Percentiles rank a stretch among this genome's conserved stretches.
phyloP scores from a whole-genome alignment of 2,888 invertebrate species.

The Chalcosyrphus nemorum region DNA sequence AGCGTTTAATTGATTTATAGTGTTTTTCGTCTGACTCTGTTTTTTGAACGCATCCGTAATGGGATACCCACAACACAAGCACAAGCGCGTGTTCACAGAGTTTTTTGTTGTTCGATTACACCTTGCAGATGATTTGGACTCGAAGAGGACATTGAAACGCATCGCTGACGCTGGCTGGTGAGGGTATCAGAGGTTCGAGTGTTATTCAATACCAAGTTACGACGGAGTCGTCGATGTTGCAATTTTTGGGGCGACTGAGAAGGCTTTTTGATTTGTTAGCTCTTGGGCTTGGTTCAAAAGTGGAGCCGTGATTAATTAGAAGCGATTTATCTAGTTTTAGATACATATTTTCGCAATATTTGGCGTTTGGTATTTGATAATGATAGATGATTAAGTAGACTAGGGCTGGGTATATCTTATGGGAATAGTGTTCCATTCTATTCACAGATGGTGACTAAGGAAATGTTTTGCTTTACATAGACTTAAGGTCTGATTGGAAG shows the following conservation, averaged over 20 bases:
- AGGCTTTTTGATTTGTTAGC: constrained; percentile 45
- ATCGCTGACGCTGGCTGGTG: constrained; percentile 26
- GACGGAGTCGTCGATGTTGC: constrained; percentile 3
- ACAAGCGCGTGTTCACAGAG: constrained; percentile 3
- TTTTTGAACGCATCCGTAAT: constrained; percentile 69
- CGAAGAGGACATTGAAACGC: constrained; percentile 55
- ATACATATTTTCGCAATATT: not conserved
- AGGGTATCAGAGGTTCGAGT: constrained; percentile 23
- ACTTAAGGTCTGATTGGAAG: no score
- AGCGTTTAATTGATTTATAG: constrained; percentile 68
- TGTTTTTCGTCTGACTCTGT: constrained; percentile 55
- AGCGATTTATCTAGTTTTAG: constrained; percentile 2
- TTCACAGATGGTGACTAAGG: no score
- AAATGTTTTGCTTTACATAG: no score
- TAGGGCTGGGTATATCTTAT: not conserved
- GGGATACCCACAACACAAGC: constrained; percentile 47
- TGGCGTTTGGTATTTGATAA: not conserved
- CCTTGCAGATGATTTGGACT: constrained; percentile 44
- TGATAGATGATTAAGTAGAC: not conserved
- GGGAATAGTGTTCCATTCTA: not conserved
- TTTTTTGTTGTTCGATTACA: constrained; percentile 18
- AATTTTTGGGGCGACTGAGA: constrained; percentile 25
- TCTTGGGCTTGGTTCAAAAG: constrained; percentile 19
- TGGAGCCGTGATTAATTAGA: constrained; percentile 13
- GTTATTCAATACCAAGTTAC: constrained; percentile 49